Evolutionary conservation across 2,888 invertebrate genomes (phyloP).

Genomic region (Caprella mutica): DNA sequence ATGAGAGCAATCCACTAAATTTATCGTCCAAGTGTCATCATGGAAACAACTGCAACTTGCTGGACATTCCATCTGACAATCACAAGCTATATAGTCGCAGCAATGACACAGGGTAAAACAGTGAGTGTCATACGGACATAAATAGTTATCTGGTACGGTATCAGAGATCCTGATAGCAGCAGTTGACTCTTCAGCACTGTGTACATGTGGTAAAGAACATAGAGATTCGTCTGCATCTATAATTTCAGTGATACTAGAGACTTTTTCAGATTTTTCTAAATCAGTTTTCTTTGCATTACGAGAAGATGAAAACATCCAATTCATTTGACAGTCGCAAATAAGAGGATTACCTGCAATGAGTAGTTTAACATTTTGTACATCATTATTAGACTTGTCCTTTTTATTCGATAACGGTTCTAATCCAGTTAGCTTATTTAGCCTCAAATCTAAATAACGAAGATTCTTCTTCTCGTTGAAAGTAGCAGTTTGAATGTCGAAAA

Average conservation of each 20-base stretch:
- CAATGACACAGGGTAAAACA: slow-evolving; percentile 91
- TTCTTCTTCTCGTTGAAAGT: slow-evolving; percentile 57
- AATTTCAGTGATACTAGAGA: neutral
- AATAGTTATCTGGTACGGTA: slow-evolving; percentile 49
- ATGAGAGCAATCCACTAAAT: slow-evolving; percentile 68
- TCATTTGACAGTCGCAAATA: slow-evolving; percentile 74
- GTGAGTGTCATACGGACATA: slow-evolving; percentile 82
- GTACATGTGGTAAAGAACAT: slow-evolving; percentile 17
- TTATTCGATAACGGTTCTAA: slow-evolving; percentile 61
- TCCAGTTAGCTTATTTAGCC: slow-evolving; percentile 59
- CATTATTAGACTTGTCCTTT: slow-evolving; percentile 52
- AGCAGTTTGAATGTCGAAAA: slow-evolving; percentile 49
- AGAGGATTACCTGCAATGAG: slow-evolving; percentile 71
- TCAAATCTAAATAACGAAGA: slow-evolving; percentile 62
- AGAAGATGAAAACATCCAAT: slow-evolving; percentile 55
- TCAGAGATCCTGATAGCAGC: slow-evolving; percentile 14
- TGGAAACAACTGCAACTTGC: slow-evolving; percentile 87
- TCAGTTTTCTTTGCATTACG: neutral
- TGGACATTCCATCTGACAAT: slow-evolving; percentile 94
- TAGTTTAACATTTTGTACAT: slow-evolving; percentile 61
- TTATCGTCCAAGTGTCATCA: slow-evolving; percentile 84
- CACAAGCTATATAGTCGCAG: slow-evolving; percentile 93
- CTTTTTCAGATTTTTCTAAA: neutral
- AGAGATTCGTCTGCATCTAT: slow-evolving; percentile 8
- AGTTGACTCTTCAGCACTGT: too few relatives aligned